phyloP scores from a whole-genome alignment of 2,797 vertebrate genomes.

The Acrossocheilus wenchowensis region DNA sequence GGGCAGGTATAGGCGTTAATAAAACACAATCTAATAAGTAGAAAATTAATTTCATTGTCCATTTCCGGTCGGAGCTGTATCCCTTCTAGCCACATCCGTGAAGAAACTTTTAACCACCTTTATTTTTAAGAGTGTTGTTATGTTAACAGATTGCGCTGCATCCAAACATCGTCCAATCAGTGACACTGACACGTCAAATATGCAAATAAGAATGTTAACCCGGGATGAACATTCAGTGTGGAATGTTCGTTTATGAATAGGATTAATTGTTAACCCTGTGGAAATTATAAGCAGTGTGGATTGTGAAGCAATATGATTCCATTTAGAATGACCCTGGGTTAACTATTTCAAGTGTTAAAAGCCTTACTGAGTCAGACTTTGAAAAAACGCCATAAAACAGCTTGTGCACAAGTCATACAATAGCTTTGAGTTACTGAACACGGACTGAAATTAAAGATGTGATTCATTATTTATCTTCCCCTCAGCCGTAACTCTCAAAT shows the following conservation, averaged over 20 bases:
- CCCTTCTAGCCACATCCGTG: too few species aligned
- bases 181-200: background rate
- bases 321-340: background rate
- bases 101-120: too few species aligned
- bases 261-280: background rate
- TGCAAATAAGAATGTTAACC: background rate
- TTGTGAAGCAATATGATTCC: background rate
- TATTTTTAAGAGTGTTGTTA: too few species aligned
- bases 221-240: background rate
- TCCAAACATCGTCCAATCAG: background rate
- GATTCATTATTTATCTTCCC: background rate
- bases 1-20: too few species aligned
- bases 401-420: background rate
- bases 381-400: background rate
- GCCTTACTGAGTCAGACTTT: background rate
- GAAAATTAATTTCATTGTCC: too few species aligned
- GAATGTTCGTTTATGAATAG: background rate
- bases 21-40: too few species aligned
- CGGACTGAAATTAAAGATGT: background rate
- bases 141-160: too few species aligned
- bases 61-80: too few species aligned
- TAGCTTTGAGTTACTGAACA: background rate
- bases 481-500: background rate
- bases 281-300: background rate
- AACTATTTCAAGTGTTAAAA: background rate